phyloP scores from a whole-genome alignment of 2,113 vertebrate species.

The Thymallus thymallus region DNA sequence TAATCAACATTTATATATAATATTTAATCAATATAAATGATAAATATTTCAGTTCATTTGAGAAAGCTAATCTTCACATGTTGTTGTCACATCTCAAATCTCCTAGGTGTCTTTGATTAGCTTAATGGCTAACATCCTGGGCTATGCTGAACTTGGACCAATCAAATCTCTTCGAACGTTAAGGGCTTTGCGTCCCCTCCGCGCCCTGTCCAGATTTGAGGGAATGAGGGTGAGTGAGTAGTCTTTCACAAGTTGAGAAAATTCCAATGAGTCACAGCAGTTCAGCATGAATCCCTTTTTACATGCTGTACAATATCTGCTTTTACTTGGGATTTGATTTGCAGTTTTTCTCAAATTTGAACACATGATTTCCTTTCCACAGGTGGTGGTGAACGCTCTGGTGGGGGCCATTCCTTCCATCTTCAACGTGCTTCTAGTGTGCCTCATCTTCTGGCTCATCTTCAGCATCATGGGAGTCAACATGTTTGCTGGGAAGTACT shows the following conservation, averaged over 20 bases:
- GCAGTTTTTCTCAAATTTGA: too few species aligned
- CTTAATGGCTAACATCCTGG: constrained; percentile 89
- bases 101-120: constrained; percentile 90
- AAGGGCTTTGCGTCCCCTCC: constrained; percentile 87
- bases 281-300: too few species aligned
- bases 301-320: too few species aligned
- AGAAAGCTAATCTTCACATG: not conserved
- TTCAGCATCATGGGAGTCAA: constrained; percentile 98
- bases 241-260: too few species aligned
- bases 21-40: not conserved
- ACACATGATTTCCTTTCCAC: not conserved
- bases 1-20: too few species aligned
- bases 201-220: constrained; percentile 92
- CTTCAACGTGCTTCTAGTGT: constrained; percentile 93
- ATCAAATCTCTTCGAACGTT: constrained; percentile 93
- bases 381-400: constrained; percentile 95
- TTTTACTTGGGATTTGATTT: too few species aligned
- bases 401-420: constrained; percentile 95
- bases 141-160: constrained; percentile 89
- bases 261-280: too few species aligned
- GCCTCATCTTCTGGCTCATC: constrained; percentile 97
- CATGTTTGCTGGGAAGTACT: constrained; percentile 93
- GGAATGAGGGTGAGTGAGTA: constrained; percentile 90
- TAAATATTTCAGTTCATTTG: not conserved
- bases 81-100: not conserved